Percentiles rank a stretch among this genome's conserved stretches.
phyloP scores from a whole-genome alignment of 2,113 vertebrate species.

The Scomber scombrus region DNA sequence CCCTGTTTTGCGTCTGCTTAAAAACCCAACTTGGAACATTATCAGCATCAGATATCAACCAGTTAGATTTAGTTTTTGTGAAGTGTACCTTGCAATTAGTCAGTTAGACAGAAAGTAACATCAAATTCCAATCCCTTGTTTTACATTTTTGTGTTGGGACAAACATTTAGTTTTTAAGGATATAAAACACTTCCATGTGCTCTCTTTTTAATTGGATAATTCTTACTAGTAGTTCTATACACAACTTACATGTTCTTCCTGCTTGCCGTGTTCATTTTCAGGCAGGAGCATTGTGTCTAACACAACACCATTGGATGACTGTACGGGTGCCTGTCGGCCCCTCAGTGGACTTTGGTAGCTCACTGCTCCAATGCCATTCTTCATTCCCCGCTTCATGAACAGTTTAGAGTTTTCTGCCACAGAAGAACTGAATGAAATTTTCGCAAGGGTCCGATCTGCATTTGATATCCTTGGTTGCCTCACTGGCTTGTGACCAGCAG shows the following conservation, averaged over 20 bases:
- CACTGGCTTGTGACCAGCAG: constrained; percentile 33
- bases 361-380: constrained; percentile 89
- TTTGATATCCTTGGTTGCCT: constrained; percentile 74
- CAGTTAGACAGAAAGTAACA: background rate
- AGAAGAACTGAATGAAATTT: constrained; percentile 88
- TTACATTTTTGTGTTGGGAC: background rate
- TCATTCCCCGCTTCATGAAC: constrained; percentile 91
- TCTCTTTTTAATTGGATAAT: background rate
- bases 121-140: background rate
- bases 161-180: constrained; percentile 23
- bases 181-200: background rate
- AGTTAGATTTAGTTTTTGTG: background rate
- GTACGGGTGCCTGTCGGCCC: constrained; percentile 82
- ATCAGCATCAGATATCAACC: background rate
- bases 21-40: background rate
- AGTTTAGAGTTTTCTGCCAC: constrained; percentile 92
- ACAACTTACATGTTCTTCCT: constrained; percentile 90
- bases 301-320: constrained; percentile 85
- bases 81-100: background rate
- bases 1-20: background rate
- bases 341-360: constrained; percentile 90
- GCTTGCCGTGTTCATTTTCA: constrained; percentile 89
- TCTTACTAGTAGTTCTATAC: constrained; percentile 78
- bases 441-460: constrained; percentile 80
- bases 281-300: constrained; percentile 90